Evolutionary conservation across 2,797 vertebrate species (phyloP), one percentile per base, ranked within the genome.

Genomic region (Anguilla megastoma): DNA sequence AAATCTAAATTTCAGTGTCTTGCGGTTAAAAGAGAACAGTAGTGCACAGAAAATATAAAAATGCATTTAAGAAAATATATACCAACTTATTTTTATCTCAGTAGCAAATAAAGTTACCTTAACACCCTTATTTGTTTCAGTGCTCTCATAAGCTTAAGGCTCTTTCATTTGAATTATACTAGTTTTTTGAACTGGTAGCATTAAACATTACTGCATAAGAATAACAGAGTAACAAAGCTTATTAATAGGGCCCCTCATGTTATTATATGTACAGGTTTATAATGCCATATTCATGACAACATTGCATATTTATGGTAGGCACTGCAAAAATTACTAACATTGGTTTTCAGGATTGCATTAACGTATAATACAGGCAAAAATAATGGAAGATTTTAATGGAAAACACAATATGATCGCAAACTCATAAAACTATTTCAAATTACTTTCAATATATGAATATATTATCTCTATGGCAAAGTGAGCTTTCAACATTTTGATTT

Each of bases 11-110:
- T 86, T 86, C 85, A 86, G 69, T 87, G 86, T 79, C 16, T 80
- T 7, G 30, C 48, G 30, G 60, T 71, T 24, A 50, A 56, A 36
- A 56, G 27, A 79, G 12, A 45, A 86, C 45, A 86, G 48, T 76
- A 76, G 86, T 76, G 71, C 86, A 54, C 66, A 86, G 86, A 58
- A 56, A 86, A 69, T 86, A 87, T 76, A 79, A 87, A 79, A 86
- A 63, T 69, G 63, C 56, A 18, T 58, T 21, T 56, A 80, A 79
- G 2, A 87, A 79, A 79, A 86, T 86, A 71, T 52, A 86, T 48
- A 74, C 50, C 18, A 79, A 14, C 30, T 71, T 48, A 69, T 86
- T 7, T 48, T 82, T 82, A 6, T 4, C 4, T 74, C 36, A 86
- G 86, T 56, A 79, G 14, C 52, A 87, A 80, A 86, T 33, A 63